Percentiles rank a stretch among this genome's conserved stretches.
These are phyloP conservation scores for Zaprionus taronus DNA, from an alignment of 1,140 invertebrate species.

Conservation along the genomic window DNA sequence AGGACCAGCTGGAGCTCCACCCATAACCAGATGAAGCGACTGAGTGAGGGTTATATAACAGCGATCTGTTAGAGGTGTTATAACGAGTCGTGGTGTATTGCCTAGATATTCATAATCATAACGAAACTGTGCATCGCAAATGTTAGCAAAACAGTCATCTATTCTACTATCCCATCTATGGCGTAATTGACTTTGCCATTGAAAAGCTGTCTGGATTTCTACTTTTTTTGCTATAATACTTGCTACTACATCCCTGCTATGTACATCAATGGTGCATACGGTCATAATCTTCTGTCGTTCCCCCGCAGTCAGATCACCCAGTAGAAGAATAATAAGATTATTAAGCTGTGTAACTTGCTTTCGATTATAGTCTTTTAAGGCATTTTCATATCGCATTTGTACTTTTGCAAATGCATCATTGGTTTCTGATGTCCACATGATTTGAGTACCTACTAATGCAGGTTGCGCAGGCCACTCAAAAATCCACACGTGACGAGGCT, in stretches of 20 bases:
- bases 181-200: constrained; percentile 96
- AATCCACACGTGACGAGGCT: constrained; percentile 95
- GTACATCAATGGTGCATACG: constrained; percentile 97
- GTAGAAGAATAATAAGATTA: constrained; percentile 91
- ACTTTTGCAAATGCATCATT: constrained; percentile 94
- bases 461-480: constrained; percentile 95
- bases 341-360: constrained; percentile 95
- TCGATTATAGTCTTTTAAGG: constrained; percentile 94
- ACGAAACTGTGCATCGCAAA: constrained; percentile 94
- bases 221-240: constrained; percentile 93
- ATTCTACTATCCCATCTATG: constrained; percentile 94
- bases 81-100: constrained; percentile 93
- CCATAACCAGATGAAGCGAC: constrained; percentile 94
- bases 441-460: constrained; percentile 95
- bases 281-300: constrained; percentile 98
- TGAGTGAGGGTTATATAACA: constrained; percentile 97
- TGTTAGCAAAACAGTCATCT: constrained; percentile 95
- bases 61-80: constrained; percentile 94
- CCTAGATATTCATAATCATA: constrained; percentile 98
- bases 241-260: constrained; percentile 94
- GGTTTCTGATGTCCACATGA: constrained; percentile 97
- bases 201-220: constrained; percentile 92
- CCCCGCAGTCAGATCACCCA: constrained; percentile 92
- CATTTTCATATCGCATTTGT: constrained; percentile 97
- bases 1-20: constrained; percentile 94